Evolutionary conservation across 2,797 vertebrate species (phyloP).

Genomic region (Lates japonicus): DNA sequence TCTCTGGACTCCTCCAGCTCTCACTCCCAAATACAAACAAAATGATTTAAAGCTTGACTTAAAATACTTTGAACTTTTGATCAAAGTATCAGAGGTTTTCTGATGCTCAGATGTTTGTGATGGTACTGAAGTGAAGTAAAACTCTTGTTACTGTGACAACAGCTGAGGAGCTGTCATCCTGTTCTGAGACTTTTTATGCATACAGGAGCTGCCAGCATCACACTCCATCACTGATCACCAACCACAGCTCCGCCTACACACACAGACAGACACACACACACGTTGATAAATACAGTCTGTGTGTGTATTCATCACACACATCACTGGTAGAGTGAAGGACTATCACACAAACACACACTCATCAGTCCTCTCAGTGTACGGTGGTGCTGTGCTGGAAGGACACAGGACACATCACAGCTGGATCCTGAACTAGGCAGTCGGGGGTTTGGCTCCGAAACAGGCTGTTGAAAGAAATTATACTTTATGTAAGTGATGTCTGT

Average conservation of each 20-base stretch:
- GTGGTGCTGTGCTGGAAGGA: neutral
- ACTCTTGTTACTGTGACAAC: neutral
- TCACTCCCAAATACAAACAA: too few relatives aligned
- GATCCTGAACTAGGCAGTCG: neutral
- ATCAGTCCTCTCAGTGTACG: neutral
- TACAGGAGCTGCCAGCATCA: constrained; percentile 15
- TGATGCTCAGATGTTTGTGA: neutral
- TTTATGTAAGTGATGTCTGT: neutral
- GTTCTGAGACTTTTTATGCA: constrained; percentile 31
- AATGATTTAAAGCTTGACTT: neutral
- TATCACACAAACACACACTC: constrained; percentile 37
- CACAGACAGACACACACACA: neutral
- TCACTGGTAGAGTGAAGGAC: constrained; percentile 42
- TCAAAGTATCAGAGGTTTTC: too few relatives aligned
- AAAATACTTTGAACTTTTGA: too few relatives aligned
- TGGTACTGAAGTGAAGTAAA: neutral
- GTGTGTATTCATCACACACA: neutral
- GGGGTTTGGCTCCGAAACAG: neutral
- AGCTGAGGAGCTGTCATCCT: neutral
- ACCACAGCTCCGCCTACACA: neutral
- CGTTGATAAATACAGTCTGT: neutral
- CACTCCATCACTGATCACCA: constrained; percentile 43
- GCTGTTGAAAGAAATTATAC: neutral
- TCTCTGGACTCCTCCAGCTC: too few relatives aligned
- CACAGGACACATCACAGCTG: neutral